Evolutionary conservation across 2,113 vertebrate genomes (phyloP), one percentile per base, ranked within the genome.

Genomic region (Ictalurus punctatus): DNA sequence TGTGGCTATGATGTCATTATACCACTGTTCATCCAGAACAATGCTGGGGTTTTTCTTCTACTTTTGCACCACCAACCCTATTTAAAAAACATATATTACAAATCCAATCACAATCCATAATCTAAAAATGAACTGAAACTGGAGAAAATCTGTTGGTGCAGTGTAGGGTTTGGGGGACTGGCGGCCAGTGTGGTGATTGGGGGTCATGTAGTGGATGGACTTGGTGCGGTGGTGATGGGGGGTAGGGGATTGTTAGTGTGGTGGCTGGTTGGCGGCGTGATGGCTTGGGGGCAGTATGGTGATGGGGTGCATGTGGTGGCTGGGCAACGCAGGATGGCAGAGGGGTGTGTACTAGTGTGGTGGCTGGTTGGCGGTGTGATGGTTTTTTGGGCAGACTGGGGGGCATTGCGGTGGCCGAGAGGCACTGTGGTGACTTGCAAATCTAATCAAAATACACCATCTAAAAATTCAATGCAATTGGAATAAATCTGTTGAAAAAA

Each of bases 1-100:
- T 69, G 54, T 40, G 48, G 25, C 58, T 25, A 30, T 54, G 44
- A 52, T 83, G 80, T 61, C 80, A 83, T 83, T 27, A 83, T 81
- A 30, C 12, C 16, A 0, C 54, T 40, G 52, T 25, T 83, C 67
- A 83, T 40, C 48, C 25, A 21, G 54, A 83, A 83, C 78, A 40
- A 6, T 40, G 25, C 61, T 19, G 54, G 1, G n/a, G 14, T 9
- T 56, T 65, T 63, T 44, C 73, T 79, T 52, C 3, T 48, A 14
- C 8, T 44, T 44, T 81, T 81, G 79, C 78, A 56, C 48, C 78
- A 56, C 14, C 27, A 56, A 19, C 14, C 7, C 25, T 48, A 2
- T 79, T 27, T 58, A 16, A 34, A 81, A 34, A 34, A 34, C 34
- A 34, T 34, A 34, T 34, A 34, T 34, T 34, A 1, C 34, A 34